Evolutionary conservation across 2,888 invertebrate species (phyloP).

Genomic region (Andricus quercusramuli): DNA sequence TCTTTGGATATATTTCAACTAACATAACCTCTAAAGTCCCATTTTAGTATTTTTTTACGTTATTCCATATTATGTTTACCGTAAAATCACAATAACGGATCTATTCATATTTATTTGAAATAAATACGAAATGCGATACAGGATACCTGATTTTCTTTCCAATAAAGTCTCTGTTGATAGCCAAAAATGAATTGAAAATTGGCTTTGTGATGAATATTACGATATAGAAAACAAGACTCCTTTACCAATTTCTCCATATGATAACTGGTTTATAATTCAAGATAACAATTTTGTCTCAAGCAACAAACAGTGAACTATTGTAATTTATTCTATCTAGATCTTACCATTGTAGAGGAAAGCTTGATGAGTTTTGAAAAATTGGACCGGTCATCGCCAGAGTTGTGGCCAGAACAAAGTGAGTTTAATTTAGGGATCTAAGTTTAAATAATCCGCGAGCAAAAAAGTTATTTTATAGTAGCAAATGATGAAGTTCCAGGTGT

Average conservation of each 20-base stretch:
- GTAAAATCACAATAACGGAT: too few species aligned
- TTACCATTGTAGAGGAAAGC: slow-evolving; percentile 83
- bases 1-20: slow-evolving; percentile 61
- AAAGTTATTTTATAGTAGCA: slow-evolving; percentile 61
- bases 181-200: too few species aligned
- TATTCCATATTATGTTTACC: not conserved
- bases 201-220: too few species aligned
- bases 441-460: slow-evolving; percentile 26
- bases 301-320: not conserved
- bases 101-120: too few species aligned
- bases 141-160: too few species aligned
- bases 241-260: too few species aligned
- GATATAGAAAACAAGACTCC: too few species aligned
- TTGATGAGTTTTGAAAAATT: slow-evolving; percentile 94
- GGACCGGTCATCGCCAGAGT: slow-evolving; percentile 95
- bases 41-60: not conserved
- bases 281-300: not conserved
- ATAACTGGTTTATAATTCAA: too few species aligned
- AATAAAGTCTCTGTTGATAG: too few species aligned
- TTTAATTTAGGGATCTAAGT: slow-evolving; percentile 58
- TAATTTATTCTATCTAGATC: slow-evolving; percentile 60
- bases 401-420: slow-evolving; percentile 98
- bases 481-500: slow-evolving; percentile 90
- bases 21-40: slow-evolving; percentile 17
- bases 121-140: too few species aligned